Evolutionary conservation across 2,797 vertebrate genomes (phyloP).

Genomic region (Micrastur ruficollis): DNA sequence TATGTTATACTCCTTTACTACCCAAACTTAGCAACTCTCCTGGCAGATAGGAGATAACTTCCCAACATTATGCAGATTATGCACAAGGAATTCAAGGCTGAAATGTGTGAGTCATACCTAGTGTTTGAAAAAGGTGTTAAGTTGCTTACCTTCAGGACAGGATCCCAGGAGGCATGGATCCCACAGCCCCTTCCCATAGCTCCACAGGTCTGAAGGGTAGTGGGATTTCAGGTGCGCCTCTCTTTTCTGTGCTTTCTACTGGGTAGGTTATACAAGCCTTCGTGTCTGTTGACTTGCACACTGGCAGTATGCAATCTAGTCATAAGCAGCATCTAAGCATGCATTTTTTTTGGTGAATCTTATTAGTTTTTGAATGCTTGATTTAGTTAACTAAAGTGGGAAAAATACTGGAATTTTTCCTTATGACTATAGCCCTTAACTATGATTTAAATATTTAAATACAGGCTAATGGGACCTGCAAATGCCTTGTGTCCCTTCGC

Average conservation of each 20-base stretch:
- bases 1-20: background rate
- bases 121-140: background rate
- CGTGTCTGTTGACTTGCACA: background rate
- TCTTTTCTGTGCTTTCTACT: background rate
- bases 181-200: background rate
- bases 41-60: background rate
- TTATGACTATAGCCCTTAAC: background rate
- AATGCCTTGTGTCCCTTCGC: background rate
- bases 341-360: background rate
- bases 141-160: background rate
- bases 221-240: background rate
- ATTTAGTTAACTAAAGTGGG: background rate
- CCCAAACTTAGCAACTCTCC: background rate
- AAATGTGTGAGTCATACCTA: background rate
- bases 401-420: background rate
- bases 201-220: background rate
- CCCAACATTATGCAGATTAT: background rate
- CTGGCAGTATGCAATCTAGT: background rate
- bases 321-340: background rate
- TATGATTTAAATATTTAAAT: background rate
- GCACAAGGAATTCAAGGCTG: background rate
- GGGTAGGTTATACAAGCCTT: background rate
- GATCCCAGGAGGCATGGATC: background rate
- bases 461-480: background rate
- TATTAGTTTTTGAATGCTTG: background rate